Evolutionary conservation across 2,888 invertebrate species (phyloP), one percentile per base, ranked within the genome.

Genomic region (Meteorus colon): DNA sequence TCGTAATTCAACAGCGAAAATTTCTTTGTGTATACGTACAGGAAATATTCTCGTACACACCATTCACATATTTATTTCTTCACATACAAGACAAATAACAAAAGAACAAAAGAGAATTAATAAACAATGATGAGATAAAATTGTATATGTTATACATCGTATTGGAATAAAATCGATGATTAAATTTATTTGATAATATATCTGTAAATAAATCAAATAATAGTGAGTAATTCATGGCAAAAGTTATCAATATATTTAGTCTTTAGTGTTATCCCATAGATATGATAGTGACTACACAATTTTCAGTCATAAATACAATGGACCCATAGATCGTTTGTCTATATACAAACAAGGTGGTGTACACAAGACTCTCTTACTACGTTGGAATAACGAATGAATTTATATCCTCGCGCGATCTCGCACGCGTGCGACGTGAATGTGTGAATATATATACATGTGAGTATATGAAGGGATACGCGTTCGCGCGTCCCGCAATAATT

Each of bases 341-440:
- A 16, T 19, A 41, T 65, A 72, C 48, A 62, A 63, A 63, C 24
- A 41, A 45, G 6, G 60, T 59, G 12, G 27, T 62, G 71, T 60
- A 45, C 27, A 60, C 41, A 63, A n/a, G 48, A 37, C 29, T 12
- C 45, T n/a, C 27, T 41, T 55, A 55, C 31, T 14, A 8, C 16
- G 19, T 24, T 59, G 59, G 24, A 19, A 55, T 59, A 45, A 55
- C 51, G 62, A 45, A 72, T 72, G 63, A 72, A 72, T 72, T 62
- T 72, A 72, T 72, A 70, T 41, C 41, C 63, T 63, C 72, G 48
- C 14, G 70, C 60, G 59, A 60, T 60, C 60, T 72, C 41, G 45
- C 27, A 48, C 63, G 48, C 63, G 72, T 45, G 63, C 63, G 51
- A 63, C 41, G 41, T 6, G 12, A 41, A 41, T 12, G 41, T 41